Evolutionary conservation across 1,140 invertebrate species (phyloP).

Genomic region (Scaptodrosophila lebanonensis): DNA sequence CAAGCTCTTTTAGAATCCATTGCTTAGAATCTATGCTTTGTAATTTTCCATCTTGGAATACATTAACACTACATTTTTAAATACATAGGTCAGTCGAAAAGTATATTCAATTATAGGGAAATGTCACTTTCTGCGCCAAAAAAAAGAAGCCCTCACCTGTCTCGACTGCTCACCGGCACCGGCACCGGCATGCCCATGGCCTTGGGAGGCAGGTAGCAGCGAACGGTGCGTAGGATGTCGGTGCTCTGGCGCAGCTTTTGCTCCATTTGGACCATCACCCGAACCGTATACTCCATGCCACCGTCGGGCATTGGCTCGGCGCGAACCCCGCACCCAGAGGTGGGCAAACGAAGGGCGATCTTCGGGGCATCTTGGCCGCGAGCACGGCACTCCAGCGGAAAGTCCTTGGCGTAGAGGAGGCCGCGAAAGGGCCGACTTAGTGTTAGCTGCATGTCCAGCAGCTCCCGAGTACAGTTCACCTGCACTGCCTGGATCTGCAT

Average conservation of each 20-base stretch:
- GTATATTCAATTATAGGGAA: too few species aligned
- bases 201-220: conserved; percentile 77
- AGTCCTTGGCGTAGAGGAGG: conserved; percentile 83
- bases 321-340: conserved; percentile 85
- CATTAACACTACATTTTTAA: too few species aligned
- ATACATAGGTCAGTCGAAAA: too few species aligned
- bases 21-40: too few species aligned
- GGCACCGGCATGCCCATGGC: conserved; percentile 68
- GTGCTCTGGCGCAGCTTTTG: conserved; percentile 83
- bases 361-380: conserved; percentile 76
- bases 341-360: conserved; percentile 80
- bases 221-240: conserved; percentile 81
- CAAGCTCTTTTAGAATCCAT: too few species aligned
- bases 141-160: conserved; percentile 45
- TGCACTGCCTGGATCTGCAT: conserved; percentile 54
- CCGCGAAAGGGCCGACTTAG: conserved; percentile 83
- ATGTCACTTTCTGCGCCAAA: too few species aligned
- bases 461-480: conserved; percentile 79
- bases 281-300: conserved; percentile 81
- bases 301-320: conserved; percentile 77
- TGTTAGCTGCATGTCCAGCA: conserved; percentile 79
- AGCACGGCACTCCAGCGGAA: conserved; percentile 82
- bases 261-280: conserved; percentile 84
- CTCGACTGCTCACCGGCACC: conserved; percentile 20
- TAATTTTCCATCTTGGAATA: too few species aligned